Evolutionary conservation across 2,797 vertebrate genomes (phyloP), one percentile per base, ranked within the genome.

Genomic region (Thripadectes ignobilis): DNA sequence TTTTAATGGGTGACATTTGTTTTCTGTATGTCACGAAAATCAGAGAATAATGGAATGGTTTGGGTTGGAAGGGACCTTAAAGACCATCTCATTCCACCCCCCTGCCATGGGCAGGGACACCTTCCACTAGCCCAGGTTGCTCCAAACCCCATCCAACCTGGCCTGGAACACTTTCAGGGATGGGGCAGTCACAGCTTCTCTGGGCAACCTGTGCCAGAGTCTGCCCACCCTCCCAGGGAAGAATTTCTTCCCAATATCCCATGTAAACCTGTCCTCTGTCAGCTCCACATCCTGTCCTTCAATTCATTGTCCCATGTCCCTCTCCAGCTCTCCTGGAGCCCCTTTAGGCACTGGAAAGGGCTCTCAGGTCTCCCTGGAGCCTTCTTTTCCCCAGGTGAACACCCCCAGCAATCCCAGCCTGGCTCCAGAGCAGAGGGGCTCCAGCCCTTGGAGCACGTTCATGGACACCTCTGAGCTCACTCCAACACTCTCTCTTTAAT

Each of bases 161-260:
- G 12, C 3, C 43, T 51, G 39, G 38, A 4, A 14, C 22, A 36
- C 7, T 34, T 38, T 5, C 30, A 86, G n/a, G 4, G 43, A 9
- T 58, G 21, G 4, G 1, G 4, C 48, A 80, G 6, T 10, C 32
- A 23, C 43, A 38, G 5, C 8, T 62, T 34, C 27, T 38, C 24
- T 62, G 55, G 26, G 1, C 0, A 75, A 0, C 5, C 29, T 27
- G 7, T 80, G 18, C 43, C 43, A 69, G 21, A 0, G 5, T 1
- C 15, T 1, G 5, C 0, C 2, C 29, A 32, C 9, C 3, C 9
- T 46, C 22, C 0, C 12, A 41, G 18, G 1, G 4, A 55, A 27
- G 18, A 41, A 63, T 39, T 80, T 10, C 12, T 86, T 46, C 30
- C 18, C 26, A 39, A 14, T 11, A 52, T 29, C 6, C 13, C n/a